Evolutionary conservation across 1,140 invertebrate genomes (phyloP).

Genomic region (Pogonognathellus flavescens): DNA sequence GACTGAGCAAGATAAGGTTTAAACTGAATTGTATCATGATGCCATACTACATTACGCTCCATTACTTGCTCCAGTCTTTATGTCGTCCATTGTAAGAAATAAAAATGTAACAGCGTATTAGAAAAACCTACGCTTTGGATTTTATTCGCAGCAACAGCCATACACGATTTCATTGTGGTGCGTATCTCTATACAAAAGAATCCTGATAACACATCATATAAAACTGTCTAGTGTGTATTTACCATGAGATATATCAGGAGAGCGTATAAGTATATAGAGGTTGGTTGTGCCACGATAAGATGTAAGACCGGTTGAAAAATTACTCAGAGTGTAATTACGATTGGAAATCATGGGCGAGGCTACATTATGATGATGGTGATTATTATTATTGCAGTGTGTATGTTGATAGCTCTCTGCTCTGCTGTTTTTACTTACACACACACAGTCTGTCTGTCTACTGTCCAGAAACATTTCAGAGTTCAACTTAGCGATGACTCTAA

Average conservation of each 20-base stretch:
- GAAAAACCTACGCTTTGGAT: too few relatives aligned
- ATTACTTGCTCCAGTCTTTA: background rate
- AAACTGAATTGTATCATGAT: conserved; percentile 22
- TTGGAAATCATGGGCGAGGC: conserved; percentile 50
- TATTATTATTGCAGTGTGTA: conserved; percentile 47
- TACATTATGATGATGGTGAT: conserved; percentile 50
- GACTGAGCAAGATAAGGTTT: conserved; percentile 25
- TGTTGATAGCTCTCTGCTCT: conserved; percentile 24
- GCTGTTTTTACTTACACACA: background rate
- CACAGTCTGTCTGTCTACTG: background rate
- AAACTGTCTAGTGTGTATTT: too few relatives aligned
- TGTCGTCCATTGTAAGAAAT: too few relatives aligned
- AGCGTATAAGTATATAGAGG: background rate
- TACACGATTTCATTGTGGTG: too few relatives aligned
- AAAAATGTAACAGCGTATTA: too few relatives aligned
- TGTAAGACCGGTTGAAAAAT: conserved; percentile 51
- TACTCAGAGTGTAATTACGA: conserved; percentile 49
- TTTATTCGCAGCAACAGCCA: too few relatives aligned
- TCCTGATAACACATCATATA: too few relatives aligned
- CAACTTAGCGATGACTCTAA: background rate
- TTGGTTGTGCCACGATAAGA: background rate
- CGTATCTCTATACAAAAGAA: too few relatives aligned
- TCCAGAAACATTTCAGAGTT: conserved; percentile 29
- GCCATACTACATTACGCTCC: background rate
- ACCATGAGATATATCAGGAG: background rate